phyloP scores from a whole-genome alignment of 1,140 invertebrate species.

The Calosoma granatense region DNA sequence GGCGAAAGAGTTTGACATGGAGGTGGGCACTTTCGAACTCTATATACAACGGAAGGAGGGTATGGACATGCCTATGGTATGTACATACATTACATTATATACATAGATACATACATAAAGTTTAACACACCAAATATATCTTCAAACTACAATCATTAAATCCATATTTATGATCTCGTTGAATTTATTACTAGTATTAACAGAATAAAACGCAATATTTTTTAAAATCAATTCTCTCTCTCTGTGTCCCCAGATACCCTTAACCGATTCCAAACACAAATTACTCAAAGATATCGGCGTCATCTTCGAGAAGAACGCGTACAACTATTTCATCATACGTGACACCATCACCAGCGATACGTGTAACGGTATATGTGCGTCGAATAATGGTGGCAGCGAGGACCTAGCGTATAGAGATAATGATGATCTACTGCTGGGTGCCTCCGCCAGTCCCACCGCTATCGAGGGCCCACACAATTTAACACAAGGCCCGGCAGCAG shows the following conservation, averaged over 20 bases:
- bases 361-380: constrained; percentile 15
- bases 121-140: too few relatives aligned
- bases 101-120: background rate
- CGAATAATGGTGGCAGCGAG: constrained; percentile 19
- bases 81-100: background rate
- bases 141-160: too few relatives aligned
- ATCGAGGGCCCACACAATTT: constrained; percentile 21
- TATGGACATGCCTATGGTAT: background rate
- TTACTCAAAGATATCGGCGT: constrained; percentile 37
- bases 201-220: too few relatives aligned
- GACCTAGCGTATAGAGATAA: constrained; percentile 31
- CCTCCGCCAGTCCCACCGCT: constrained; percentile 44
- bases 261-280: constrained; percentile 33
- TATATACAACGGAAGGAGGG: background rate
- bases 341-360: constrained; percentile 23
- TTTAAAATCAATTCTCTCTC: too few relatives aligned
- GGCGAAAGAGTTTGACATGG: background rate
- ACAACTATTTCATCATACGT: constrained; percentile 30
- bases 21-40: background rate
- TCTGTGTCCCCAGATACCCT: constrained; percentile 28
- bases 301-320: constrained; percentile 26
- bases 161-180: too few relatives aligned
- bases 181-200: too few relatives aligned
- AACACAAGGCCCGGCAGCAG: background rate
- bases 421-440: constrained; percentile 41